These are phyloP conservation scores for Cochlearius cochlearius DNA, from an alignment of 2,113 vertebrate species.

Conservation along the genomic window DNA sequence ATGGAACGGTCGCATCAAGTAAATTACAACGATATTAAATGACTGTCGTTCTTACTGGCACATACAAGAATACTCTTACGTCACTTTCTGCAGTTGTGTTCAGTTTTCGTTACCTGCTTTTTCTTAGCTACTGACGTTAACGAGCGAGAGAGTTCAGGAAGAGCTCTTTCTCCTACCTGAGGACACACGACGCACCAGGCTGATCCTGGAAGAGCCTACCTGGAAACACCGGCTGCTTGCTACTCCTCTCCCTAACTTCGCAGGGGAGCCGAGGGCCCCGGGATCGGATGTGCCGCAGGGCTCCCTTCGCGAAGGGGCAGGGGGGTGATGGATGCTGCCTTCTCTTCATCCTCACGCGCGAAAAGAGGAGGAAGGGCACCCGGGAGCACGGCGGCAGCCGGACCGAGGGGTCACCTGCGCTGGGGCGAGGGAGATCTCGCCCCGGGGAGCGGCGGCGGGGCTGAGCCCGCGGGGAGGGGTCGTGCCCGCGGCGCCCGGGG, in stretches of 20 bases:
- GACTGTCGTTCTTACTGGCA: background rate
- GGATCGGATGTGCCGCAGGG: background rate
- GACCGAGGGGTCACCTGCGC: background rate
- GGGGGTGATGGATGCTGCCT: background rate
- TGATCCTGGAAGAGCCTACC: background rate
- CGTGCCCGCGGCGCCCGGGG: background rate
- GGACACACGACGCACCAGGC: background rate
- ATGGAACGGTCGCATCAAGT: fast-evolving
- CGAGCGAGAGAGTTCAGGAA: background rate
- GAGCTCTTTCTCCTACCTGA: background rate
- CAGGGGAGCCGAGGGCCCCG: background rate
- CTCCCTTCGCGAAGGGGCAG: background rate
- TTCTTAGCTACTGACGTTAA: background rate
- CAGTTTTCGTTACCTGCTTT: background rate
- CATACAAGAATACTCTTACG: background rate
- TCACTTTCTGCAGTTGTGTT: background rate
- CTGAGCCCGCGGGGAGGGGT: no score
- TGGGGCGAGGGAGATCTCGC: background rate
- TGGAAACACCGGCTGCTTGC: background rate
- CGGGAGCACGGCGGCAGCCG: background rate
- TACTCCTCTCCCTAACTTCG: background rate
- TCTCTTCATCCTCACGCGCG: background rate
- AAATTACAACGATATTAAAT: background rate
- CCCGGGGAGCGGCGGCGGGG: background rate
- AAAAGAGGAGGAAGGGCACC: background rate